Conservation (phyloP, 2,888 invertebrate species). For the Drosophila peninsularis region DNA sequence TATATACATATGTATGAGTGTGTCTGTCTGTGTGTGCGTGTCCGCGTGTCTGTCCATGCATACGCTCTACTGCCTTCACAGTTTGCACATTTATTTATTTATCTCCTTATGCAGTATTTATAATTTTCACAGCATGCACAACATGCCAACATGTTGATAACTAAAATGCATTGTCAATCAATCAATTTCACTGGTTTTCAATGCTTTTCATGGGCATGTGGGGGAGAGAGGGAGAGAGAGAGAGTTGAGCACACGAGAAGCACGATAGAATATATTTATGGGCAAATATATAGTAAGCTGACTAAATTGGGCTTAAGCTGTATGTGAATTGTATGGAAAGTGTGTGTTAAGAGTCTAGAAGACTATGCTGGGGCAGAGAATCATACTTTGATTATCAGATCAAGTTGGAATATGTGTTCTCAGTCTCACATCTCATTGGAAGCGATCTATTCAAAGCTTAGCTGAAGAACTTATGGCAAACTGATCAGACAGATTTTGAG, state of each 20-base stretch:
- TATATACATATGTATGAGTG: background rate
- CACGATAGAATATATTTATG: background rate
- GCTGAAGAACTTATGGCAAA: no score
- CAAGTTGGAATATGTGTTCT: no score
- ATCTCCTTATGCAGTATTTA: constrained; percentile 16
- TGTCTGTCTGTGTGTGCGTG: background rate
- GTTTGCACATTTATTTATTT: constrained; percentile 15
- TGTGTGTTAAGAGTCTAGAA: background rate
- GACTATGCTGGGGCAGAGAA: no score
- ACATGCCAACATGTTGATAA: constrained; percentile 29
- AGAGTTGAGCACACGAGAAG: background rate
- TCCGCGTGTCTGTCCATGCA: background rate
- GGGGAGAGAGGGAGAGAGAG: no score
- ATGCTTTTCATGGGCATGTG: background rate
- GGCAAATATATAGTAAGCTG: background rate
- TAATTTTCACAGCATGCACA: constrained; percentile 23
- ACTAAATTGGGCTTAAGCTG: background rate
- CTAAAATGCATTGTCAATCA: constrained; percentile 38
- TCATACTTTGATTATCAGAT: no score
- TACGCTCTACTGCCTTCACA: constrained; percentile 3
- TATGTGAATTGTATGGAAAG: no score
- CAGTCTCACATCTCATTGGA: no score
- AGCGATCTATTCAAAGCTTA: no score
- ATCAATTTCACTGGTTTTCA: constrained; percentile 22
- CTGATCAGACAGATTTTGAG: background rate